Evolutionary conservation across 2,113 vertebrate species (phyloP).

Genomic region (Gracilinanus agilis): DNA sequence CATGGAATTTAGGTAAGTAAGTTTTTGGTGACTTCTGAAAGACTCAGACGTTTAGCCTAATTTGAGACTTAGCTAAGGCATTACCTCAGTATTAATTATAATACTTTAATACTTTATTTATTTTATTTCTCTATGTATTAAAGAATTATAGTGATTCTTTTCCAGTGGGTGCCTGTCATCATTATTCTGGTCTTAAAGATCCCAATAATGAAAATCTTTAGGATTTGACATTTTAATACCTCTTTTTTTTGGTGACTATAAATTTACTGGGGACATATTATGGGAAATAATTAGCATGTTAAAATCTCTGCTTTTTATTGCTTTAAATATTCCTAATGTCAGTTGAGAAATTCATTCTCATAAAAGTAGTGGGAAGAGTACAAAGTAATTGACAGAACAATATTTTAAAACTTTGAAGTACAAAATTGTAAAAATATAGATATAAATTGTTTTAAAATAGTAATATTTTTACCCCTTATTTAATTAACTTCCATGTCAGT

Average conservation of each 20-base stretch:
- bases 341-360: background rate
- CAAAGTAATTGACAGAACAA: slow-evolving; percentile 2
- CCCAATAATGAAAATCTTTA: slow-evolving; percentile 6
- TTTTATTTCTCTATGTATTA: background rate
- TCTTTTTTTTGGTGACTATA: slow-evolving; percentile 15
- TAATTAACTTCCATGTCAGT: background rate
- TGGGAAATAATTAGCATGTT: background rate
- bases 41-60: background rate
- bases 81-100: background rate
- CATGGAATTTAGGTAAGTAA: background rate
- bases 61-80: background rate
- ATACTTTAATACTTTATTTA: background rate
- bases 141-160: background rate
- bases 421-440: background rate
- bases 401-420: slow-evolving; percentile 11
- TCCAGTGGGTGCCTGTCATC: background rate
- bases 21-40: background rate
- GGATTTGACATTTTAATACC: background rate
- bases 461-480: background rate
- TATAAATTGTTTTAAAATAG: background rate
- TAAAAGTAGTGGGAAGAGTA: background rate
- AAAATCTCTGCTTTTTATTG: background rate
- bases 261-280: background rate
- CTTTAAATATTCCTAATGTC: background rate
- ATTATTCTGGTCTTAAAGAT: slow-evolving; percentile 9